Percentiles rank a stretch among this genome's conserved stretches.
Evolutionary conservation across 2,888 invertebrate genomes (phyloP).

Genomic region (Drosophila affinis): DNA sequence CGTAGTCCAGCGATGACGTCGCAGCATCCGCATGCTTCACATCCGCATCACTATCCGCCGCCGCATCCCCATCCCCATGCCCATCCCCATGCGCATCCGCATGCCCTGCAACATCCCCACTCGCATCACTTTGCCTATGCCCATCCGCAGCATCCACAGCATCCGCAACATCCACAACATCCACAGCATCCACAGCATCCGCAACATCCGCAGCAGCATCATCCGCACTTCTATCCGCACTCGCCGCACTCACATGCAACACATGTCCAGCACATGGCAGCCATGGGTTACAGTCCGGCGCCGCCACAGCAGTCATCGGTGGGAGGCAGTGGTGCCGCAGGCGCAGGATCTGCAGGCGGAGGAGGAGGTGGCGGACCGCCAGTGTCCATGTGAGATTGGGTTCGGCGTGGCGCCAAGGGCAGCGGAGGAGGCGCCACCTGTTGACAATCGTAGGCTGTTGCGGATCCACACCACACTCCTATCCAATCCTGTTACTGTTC

Average conservation of each 20-base stretch:
- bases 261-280: conserved; percentile 69
- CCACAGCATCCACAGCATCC: conserved; percentile 50
- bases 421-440: conserved; percentile 73
- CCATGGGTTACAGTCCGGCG: conserved; percentile 67
- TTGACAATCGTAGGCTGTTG: conserved; percentile 64
- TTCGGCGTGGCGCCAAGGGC: conserved; percentile 73
- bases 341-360: conserved; percentile 26
- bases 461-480: conserved; percentile 37
- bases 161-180: conserved; percentile 51
- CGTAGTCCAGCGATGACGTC: conserved; percentile 51
- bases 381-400: conserved; percentile 71
- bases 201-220: conserved; percentile 50
- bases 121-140: conserved; percentile 46
- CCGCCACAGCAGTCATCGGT: conserved; percentile 49
- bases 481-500: too few relatives aligned
- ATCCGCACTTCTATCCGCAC: conserved; percentile 51
- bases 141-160: conserved; percentile 47
- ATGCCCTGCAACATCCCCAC: conserved; percentile 45
- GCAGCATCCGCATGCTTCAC: conserved; percentile 45
- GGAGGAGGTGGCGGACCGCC: conserved; percentile 28
- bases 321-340: conserved; percentile 17
- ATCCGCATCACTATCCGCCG: conserved; percentile 48
- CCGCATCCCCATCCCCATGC: conserved; percentile 44
- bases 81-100: conserved; percentile 30
- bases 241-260: conserved; percentile 60